Evolutionary conservation across 1,140 invertebrate species (phyloP), one percentile per base, ranked within the genome.

Genomic region (Caenorhabditis inopinata): DNA sequence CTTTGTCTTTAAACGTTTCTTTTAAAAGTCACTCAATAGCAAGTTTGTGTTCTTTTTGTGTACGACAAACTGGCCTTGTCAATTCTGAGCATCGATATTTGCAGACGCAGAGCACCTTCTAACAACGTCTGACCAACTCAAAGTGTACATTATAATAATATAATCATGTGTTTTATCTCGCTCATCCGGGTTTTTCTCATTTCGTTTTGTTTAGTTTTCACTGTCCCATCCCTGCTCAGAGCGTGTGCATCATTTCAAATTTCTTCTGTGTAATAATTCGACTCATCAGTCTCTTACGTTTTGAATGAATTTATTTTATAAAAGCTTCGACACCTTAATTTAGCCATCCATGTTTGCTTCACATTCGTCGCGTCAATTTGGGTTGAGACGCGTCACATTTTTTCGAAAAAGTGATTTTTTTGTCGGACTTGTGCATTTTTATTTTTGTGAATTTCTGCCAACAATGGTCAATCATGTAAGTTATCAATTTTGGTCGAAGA

Each of bases 71-170:
- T n/a, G n/a, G n/a, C n/a, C n/a, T n/a, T n/a, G n/a, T n/a, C n/a
- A n/a, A n/a, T n/a, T n/a, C n/a, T n/a, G n/a, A n/a, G n/a, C n/a
- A n/a, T n/a, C n/a, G n/a, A n/a, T n/a, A n/a, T 21, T 68, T 68
- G 35, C 58, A 68, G 58, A 18, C 58, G 32, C 58, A 68, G 32
- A 21, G 14, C 58, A 68, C 32, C 32, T 68, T 68, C 58, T 68
- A 68, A 32, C 32, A 68, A 16, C 27, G 23, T 38, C 58, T 16
- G 58, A 25, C 58, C 21, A 68, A 38, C 58, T 68, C 58, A 38
- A 68, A 12, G 32, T 68, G 32, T 68, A 68, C 58, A 68, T 68
- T 68, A 68, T 38, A 68, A n/a, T n/a, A n/a, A 68, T 68, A 68
- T 68, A 68, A 68, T 18, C 16, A 35, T 68, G 16, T n/a, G 58